Percentiles rank a stretch among this genome's conserved stretches.
Evolutionary conservation across 1,140 invertebrate genomes (phyloP).

Genomic region (Ostrea denselamellosa): DNA sequence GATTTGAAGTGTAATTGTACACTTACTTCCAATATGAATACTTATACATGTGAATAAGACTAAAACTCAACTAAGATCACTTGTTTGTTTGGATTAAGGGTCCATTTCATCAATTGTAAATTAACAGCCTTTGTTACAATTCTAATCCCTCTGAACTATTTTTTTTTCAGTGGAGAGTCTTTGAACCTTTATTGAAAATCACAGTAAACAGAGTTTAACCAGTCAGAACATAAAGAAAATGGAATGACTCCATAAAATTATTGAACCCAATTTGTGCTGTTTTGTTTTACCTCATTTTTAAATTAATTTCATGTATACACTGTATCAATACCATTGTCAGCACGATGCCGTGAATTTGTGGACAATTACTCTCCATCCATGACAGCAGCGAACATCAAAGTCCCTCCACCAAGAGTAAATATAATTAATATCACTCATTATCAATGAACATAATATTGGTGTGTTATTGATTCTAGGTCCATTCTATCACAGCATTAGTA

Average conservation of each 20-base stretch:
- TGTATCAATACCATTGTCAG: background rate
- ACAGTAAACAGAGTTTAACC: background rate
- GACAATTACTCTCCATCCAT: constrained; percentile 11
- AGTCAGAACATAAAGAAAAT: background rate
- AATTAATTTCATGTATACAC: background rate
- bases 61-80: too few species aligned
- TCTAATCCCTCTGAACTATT: background rate
- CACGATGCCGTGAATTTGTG: background rate
- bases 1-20: too few species aligned
- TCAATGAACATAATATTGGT: constrained; percentile 8
- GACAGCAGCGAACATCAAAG: constrained; percentile 7
- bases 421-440: constrained; percentile 29
- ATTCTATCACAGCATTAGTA: background rate
- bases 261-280: background rate
- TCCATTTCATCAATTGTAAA: background rate
- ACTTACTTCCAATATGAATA: too few species aligned
- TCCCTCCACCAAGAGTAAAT: constrained; percentile 27
- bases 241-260: background rate
- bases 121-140: background rate
- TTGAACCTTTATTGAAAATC: background rate
- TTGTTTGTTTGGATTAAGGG: too few species aligned
- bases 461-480: background rate
- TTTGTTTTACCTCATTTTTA: constrained; percentile 10
- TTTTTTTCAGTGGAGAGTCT: background rate
- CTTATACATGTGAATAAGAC: too few species aligned